Base-by-base conservation (phyloP, 1,140 invertebrate genomes). In the Arctopsyche grandis region DNA sequence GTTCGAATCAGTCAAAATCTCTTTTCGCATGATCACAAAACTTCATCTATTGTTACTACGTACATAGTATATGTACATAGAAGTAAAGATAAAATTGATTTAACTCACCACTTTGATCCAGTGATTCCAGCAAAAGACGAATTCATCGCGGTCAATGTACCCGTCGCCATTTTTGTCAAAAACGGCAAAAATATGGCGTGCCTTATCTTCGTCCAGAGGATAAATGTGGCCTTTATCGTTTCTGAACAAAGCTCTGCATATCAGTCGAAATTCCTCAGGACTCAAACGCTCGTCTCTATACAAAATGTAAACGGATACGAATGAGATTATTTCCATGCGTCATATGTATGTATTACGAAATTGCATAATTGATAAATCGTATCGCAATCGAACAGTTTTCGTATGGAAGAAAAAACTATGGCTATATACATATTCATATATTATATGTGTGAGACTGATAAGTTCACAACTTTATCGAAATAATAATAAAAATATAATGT, bases 211-310 rank as follows among this genome's bases (percentile, higher is more conserved):
- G 10, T 93, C 91, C 48, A 97, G 85, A n/a, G 90, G 90, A 84
- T 97, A 97, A 83, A 96, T 93, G 84, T 94, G 93, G 0, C 95
- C 95, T 80, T 91, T 91, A 84, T 95, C 94, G 85, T 97, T 96
- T 5, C 95, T 91, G 87, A 97, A 97, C 56, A 97, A 86, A 0
- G 95, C 94, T 80, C 94, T 92, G 84, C 94, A 96, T 84, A 97
- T 92, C 24, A 94, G 87, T 43, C 91, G 91, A 85, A 97, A 97
- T 87, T 97, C 96, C 0, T 90, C 87, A 19, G 94, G 85, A 83
- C 92, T 94, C 78, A 97, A 87, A 83, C 91, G 92, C 44, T 94
- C 94, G 87, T 97, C 95, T 56, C 93, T 94, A 84, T 1, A 87
- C 86, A 81, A 69, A 83, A 83, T 38, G 29, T 38, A 38, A 38